Evolutionary conservation across 2,797 vertebrate species (phyloP), one percentile per base, ranked within the genome.

Genomic region (Petrocephalus schoutedeni): DNA sequence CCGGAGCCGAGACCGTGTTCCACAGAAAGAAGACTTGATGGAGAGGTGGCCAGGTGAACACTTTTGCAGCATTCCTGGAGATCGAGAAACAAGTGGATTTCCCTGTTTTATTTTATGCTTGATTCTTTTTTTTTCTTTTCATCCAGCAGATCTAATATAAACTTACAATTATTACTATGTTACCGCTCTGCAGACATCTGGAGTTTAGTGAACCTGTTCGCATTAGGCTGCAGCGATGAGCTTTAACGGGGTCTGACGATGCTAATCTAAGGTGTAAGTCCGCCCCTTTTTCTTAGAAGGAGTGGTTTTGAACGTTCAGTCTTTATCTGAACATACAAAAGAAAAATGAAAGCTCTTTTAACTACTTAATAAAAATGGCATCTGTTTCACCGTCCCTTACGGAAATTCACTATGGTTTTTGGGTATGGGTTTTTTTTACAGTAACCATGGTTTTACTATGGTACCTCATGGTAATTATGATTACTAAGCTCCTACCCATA

Each of bases 1-100:
- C 96, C 0, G 98, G 98, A 16, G 88, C 90, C 0, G 98, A 99
- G 93, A 99, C 98, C 0, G 96, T 93, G 51, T 94, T 99, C 71
- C 95, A 59, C 12, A 86, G 58, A 9, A 86, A 28, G 57, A 57
- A 86, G 41, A 61, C 59, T 51, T 49, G 32, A 64, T 61, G n/a
- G 58, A 58, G 36, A 64, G 19, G 16, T 28, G 32, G 10, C 36
- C 2, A 21, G 21, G 10, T 14, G 80, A 83, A 54, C 49, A 28
- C 23, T 71, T 28, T 36, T 36, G 64, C 64, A 71, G 4, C 64
- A 54, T 1, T 54, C 49, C 28, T 28, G 45, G 80, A 54, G 23
- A 83, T 54, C 28, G 54, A 59, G 41, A 86, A 59, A 32, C 84
- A 85, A 58, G 2, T 41, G 21, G 54, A 85, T 32, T 71, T 71